A percentile compares a stretch with the other conserved stretches of the same genome.
Evolutionary conservation across 2,113 vertebrate species (phyloP).

Genomic region (Gallinago jamesoni): DNA sequence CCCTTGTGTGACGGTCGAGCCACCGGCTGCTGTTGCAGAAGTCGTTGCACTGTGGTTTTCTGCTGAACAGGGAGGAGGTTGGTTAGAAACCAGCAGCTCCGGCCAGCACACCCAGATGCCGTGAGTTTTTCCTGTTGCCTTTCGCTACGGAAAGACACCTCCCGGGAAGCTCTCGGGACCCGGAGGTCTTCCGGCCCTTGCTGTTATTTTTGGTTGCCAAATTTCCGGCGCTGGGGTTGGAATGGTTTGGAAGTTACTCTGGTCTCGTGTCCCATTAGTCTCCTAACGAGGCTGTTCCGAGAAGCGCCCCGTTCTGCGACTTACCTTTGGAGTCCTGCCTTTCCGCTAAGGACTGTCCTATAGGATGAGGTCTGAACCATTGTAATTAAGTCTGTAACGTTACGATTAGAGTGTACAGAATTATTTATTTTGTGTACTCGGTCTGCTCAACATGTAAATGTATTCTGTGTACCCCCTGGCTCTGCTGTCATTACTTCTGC

Average conservation of each 20-base stretch:
- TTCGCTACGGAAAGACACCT: neutral
- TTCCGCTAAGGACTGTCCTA: neutral
- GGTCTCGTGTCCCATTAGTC: rapidly evolving
- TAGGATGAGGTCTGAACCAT: neutral
- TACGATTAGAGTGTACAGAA: constrained; percentile 57
- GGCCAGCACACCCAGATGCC: rapidly evolving
- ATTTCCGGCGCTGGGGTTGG: constrained; percentile 24
- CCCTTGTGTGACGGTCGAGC: rapidly evolving
- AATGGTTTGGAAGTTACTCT: neutral
- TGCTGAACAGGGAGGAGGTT: neutral
- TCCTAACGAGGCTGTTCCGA: neutral
- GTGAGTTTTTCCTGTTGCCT: neutral
- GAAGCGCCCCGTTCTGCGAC: neutral
- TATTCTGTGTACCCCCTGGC: constrained; percentile 51
- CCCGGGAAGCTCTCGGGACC: neutral
- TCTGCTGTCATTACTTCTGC: constrained; percentile 8
- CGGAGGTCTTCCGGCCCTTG: neutral
- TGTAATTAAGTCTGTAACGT: constrained; percentile 26
- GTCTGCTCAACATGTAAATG: constrained; percentile 46
- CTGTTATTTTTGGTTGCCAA: neutral
- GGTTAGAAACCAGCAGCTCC: neutral
- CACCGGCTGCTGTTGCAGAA: neutral
- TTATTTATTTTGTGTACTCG: constrained; percentile 77
- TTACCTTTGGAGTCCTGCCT: neutral
- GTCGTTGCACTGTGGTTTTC: neutral